Conservation (phyloP, 2,113 vertebrate genomes). For the Ancistrus triradiatus region DNA sequence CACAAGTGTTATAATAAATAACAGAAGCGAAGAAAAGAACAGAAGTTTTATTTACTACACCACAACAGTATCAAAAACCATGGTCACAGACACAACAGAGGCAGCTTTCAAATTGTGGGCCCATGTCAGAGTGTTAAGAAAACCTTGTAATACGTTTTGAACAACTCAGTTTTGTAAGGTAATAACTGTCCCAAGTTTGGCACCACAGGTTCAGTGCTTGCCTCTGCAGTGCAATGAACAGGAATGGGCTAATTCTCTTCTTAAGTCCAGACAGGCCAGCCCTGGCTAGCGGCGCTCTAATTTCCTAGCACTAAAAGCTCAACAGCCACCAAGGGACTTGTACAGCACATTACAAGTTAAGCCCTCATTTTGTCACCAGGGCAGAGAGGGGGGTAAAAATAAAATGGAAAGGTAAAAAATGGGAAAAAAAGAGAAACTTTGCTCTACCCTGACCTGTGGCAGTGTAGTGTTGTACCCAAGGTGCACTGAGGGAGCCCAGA, state of each 20-base stretch:
- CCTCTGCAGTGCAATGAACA: constrained; percentile 29
- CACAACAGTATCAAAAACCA: no score
- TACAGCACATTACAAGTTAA: constrained; percentile 82
- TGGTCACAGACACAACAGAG: no score
- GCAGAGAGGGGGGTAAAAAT: constrained; percentile 42
- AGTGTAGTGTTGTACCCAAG: constrained; percentile 50
- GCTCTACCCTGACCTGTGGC: constrained; percentile 69
- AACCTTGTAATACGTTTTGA: not conserved
- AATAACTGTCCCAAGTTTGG: not conserved
- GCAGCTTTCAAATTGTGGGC: not conserved
- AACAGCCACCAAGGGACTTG: constrained; percentile 70
- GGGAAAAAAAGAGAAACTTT: constrained; percentile 61
- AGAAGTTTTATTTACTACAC: no score
- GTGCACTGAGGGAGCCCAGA: constrained; percentile 64
- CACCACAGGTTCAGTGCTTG: not conserved
- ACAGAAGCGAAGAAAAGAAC: no score
- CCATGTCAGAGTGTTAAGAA: not conserved
- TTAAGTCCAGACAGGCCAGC: constrained; percentile 25
- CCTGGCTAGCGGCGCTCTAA: constrained; percentile 42
- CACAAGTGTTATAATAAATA: no score
- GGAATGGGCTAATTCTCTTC: constrained; percentile 9
- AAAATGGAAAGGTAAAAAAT: constrained; percentile 43
- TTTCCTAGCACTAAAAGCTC: constrained; percentile 69
- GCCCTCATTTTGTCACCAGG: constrained; percentile 73
- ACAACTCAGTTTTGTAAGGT: not conserved